phyloP scores from a whole-genome alignment of 2,113 vertebrate genomes.

The Zosterops hypoxanthus region DNA sequence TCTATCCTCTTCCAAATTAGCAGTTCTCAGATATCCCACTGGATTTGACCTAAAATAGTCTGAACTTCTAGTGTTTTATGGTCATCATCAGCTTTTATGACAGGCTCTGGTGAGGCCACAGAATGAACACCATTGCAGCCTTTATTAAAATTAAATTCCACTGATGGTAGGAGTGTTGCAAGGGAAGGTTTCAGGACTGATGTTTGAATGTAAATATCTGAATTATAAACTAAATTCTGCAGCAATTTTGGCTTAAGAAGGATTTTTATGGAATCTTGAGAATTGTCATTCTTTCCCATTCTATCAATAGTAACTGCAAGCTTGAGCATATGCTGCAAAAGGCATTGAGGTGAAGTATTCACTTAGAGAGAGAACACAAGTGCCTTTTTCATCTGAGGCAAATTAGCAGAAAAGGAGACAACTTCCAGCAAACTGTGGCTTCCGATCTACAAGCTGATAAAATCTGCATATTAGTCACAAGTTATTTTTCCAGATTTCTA shows the following conservation, averaged over 20 bases:
- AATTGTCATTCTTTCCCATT: constrained; percentile 1
- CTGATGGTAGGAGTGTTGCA: neutral
- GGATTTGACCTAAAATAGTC: neutral
- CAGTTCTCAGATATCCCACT: neutral
- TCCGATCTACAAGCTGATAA: constrained; percentile 55
- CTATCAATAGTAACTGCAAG: constrained; percentile 58
- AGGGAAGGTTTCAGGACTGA: neutral
- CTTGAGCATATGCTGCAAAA: constrained; percentile 49
- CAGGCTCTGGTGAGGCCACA: neutral
- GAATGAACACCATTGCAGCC: neutral
- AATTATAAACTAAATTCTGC: neutral
- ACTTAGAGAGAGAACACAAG: constrained; percentile 42
- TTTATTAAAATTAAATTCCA: neutral
- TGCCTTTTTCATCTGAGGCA: constrained; percentile 48
- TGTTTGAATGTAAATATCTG: neutral
- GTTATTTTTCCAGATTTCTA: constrained; percentile 53
- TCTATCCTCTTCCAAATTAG: neutral
- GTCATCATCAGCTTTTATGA: neutral
- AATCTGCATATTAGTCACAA: constrained; percentile 65
- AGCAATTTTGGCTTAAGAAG: neutral
- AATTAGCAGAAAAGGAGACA: constrained; percentile 52
- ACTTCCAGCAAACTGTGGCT: constrained; percentile 49
- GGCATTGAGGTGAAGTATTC: constrained; percentile 10
- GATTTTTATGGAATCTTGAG: neutral
- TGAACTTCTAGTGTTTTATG: neutral